Percentiles rank a stretch among this genome's conserved stretches.
Conservation (phyloP, 2,797 vertebrate species). For the Sarcophilus harrisii region DNA sequence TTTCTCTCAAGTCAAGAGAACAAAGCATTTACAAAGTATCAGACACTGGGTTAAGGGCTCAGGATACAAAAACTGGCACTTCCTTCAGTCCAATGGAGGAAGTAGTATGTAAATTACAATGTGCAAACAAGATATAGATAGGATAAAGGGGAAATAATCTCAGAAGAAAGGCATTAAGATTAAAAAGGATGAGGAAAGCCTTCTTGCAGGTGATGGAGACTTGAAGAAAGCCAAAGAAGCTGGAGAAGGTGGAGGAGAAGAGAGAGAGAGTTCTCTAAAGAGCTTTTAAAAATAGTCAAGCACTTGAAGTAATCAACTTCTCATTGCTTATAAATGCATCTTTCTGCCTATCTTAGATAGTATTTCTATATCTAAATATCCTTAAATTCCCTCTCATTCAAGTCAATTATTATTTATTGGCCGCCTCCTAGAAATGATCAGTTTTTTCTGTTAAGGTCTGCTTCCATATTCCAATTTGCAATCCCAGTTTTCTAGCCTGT, state of each 20-base stretch:
- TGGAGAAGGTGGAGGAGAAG: neutral
- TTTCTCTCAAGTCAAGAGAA: neutral
- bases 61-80: neutral
- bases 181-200: neutral
- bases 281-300: constrained; percentile 36
- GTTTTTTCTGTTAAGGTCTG: constrained; percentile 24
- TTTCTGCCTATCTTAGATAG: constrained; percentile 21
- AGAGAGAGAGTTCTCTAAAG: neutral
- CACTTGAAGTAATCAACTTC: neutral
- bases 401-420: constrained; percentile 40
- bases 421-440: neutral
- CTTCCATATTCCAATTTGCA: constrained; percentile 29
- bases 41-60: neutral
- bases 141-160: neutral
- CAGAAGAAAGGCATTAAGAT: neutral
- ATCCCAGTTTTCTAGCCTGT: neutral
- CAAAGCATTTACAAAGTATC: neutral
- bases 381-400: constrained; percentile 30
- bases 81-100: neutral
- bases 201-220: neutral
- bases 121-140: neutral
- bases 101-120: neutral
- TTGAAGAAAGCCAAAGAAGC: neutral
- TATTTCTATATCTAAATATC: neutral
- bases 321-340: neutral